Base-by-base conservation (phyloP, 2,113 vertebrate species). In the Scolopax mira region DNA sequence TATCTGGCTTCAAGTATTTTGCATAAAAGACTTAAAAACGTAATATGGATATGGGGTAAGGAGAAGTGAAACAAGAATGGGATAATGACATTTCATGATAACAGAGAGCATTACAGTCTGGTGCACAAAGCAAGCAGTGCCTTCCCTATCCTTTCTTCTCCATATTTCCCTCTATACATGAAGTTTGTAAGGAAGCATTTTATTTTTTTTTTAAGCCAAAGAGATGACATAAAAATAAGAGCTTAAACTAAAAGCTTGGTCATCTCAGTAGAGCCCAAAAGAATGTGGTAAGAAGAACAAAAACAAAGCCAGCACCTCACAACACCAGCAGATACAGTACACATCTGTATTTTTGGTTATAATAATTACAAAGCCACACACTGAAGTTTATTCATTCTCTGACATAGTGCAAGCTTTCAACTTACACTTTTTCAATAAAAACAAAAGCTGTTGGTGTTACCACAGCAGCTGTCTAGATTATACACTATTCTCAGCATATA, bases 51-150 rank as follows among this genome's bases (percentile, higher is more conserved):
- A 44, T 7, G 11, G 4, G 23, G 37, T 61, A 96, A 94, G 58
- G 73, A 92, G 94, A 97, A 97, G 96, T 95, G 96, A 97, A 96
- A 97, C 92, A 90, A 84, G 66, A 94, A 89, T 49, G 33, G 83
- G 77, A 96, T 72, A 95, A 90, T 85, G 73, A 79, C 30, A 75
- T 79, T 89, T 96, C 46, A 51, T 65, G 80, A 6, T 66, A 90
- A 86, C 25, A 79, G 41, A 94, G 10, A 66, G 22, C 44, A 81
- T 42, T 84, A 79, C 61, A 89, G 30, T 44, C 77, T 79, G 54
- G 30, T 72, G 48, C 58, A 82, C 23, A 11, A 64, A 90, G 51
- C 42, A 42, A 93, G 74, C 12, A 57, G 25, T 57, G 31, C 27
- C 15, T 13, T 64, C 22, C 35, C 27, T 62, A 70, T 81, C 37